Conservation (phyloP, 1,140 invertebrate genomes). For the Nixonia krombeini region DNA sequence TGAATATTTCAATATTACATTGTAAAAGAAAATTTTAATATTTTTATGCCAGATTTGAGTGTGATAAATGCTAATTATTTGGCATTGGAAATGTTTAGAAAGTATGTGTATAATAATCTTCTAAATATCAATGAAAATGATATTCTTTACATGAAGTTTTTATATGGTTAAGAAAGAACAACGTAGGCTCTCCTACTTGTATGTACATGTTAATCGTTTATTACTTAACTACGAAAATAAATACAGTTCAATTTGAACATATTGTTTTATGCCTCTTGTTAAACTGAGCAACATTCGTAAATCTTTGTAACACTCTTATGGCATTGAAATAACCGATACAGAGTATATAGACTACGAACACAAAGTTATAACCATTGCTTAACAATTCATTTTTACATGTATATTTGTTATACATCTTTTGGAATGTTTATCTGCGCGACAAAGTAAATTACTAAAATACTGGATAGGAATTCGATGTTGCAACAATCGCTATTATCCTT, state of each 20-base stretch:
- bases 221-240: constrained; percentile 52
- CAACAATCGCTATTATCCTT: constrained; percentile 10
- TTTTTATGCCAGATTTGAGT: constrained; percentile 14
- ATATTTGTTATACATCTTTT: constrained; percentile 18
- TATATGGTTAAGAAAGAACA: constrained; percentile 13
- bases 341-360: constrained; percentile 18
- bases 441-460: constrained; percentile 10
- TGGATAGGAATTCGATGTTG: constrained; percentile 20
- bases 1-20: too few relatives aligned
- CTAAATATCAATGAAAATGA: constrained; percentile 25
- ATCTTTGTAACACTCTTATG: constrained; percentile 26
- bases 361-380: constrained; percentile 28
- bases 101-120: constrained; percentile 18
- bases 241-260: constrained; percentile 46
- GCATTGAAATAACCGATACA: constrained; percentile 27
- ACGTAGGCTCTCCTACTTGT: constrained; percentile 15
- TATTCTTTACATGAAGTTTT: constrained; percentile 34
- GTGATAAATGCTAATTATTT: constrained; percentile 11
- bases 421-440: constrained; percentile 26
- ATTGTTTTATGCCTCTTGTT: constrained; percentile 25
- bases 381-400: constrained; percentile 35
- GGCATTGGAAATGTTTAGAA: constrained; percentile 13
- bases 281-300: constrained; percentile 39
- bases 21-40: constrained; percentile 7
- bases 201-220: constrained; percentile 37